Evolutionary conservation across 1,140 invertebrate species (phyloP).

Genomic region (Elymnias hypermnestra): DNA sequence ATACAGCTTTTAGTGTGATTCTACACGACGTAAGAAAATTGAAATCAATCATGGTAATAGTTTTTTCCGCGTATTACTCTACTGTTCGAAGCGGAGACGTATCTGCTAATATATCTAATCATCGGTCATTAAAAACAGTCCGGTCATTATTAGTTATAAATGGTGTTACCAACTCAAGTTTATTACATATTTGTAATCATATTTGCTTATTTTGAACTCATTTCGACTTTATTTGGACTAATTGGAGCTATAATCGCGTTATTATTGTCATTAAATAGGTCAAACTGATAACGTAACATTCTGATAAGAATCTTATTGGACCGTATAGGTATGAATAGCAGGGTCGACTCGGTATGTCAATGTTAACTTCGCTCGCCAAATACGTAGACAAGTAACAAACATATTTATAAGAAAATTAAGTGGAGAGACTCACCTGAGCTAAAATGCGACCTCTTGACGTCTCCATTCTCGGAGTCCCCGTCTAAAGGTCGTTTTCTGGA

Average conservation of each 20-base stretch:
- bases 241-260: constrained; percentile 35
- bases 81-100: too few relatives aligned
- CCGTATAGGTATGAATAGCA: constrained; percentile 36
- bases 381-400: constrained; percentile 60
- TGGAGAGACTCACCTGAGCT: constrained; percentile 90
- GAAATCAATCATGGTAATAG: too few relatives aligned
- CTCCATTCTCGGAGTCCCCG: constrained; percentile 89
- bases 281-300: constrained; percentile 60
- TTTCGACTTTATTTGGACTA: constrained; percentile 31
- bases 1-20: too few relatives aligned
- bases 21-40: too few relatives aligned
- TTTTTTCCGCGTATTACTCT: too few relatives aligned
- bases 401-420: too few relatives aligned
- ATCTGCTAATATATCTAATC: too few relatives aligned
- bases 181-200: too few relatives aligned
- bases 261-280: constrained; percentile 57
- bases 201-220: constrained; percentile 24
- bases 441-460: constrained; percentile 92
- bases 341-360: constrained; percentile 58
- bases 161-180: too few relatives aligned
- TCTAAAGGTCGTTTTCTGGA: constrained; percentile 91
- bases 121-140: too few relatives aligned
- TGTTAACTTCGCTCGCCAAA: constrained; percentile 65
- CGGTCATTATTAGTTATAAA: too few relatives aligned
- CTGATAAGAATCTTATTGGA: constrained; percentile 69